Percentiles rank a stretch among this genome's conserved stretches.
Evolutionary conservation across 1,140 invertebrate species (phyloP).

Genomic region (Zaprionus davidi): DNA sequence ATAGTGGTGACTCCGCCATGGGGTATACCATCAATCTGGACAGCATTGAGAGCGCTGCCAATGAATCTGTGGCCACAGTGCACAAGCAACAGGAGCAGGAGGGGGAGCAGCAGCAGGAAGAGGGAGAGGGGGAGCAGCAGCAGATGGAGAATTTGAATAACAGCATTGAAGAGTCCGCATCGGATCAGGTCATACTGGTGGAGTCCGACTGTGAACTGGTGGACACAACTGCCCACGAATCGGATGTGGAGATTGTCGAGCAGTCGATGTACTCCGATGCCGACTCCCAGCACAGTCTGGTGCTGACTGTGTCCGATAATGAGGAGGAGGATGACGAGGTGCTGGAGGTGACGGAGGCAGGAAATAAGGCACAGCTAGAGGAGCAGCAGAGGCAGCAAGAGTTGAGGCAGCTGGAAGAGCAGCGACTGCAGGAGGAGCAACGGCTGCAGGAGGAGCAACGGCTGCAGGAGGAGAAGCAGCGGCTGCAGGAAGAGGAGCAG

Average conservation of each 20-base stretch:
- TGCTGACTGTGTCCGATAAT: conserved; percentile 35
- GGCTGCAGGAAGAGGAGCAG: background rate
- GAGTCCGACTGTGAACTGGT: conserved; percentile 7
- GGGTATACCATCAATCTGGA: conserved; percentile 57
- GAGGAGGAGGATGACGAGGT: conserved; percentile 7
- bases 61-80: conserved; percentile 38
- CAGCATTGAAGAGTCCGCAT: background rate
- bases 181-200: background rate
- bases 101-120: background rate
- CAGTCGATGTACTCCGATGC: conserved; percentile 14
- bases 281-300: conserved; percentile 30
- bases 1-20: conserved; percentile 58
- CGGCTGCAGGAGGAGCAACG: background rate
- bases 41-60: conserved; percentile 34
- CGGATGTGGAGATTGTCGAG: conserved; percentile 1
- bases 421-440: background rate
- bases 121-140: background rate
- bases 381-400: background rate
- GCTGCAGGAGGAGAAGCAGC: background rate
- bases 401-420: background rate
- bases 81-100: conserved; percentile 14
- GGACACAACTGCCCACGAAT: background rate
- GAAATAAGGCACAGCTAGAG: background rate
- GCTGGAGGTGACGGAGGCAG: background rate
- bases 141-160: background rate